Evolutionary conservation across 2,113 vertebrate genomes (phyloP), one percentile per base, ranked within the genome.

Genomic region (Illadopsis cleaveri): DNA sequence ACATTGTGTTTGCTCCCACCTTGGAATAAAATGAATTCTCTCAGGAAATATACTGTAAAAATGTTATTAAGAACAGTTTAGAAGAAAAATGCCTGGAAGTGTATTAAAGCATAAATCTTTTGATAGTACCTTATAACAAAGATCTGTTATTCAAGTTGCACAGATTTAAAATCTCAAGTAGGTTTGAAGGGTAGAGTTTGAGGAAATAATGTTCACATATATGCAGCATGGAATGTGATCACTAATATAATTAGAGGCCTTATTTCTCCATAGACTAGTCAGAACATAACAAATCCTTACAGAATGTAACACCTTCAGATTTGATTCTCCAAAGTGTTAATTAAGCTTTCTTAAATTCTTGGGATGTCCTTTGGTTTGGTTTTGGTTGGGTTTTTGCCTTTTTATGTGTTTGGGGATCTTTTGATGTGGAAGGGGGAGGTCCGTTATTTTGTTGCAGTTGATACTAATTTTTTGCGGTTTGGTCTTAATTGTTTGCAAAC

Each of bases 371-470:
- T 58, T 30, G 17, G 7, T 22, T 72, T 38, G 12, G 4, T 25
- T 45, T 81, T 35, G 5, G 4, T 37, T 25, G 38, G 3, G 1
- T 7, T 47, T 82, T 77, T 61, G n/a, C 6, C 35, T 62, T 78
- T 57, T 47, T 62, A 18, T 68, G 24, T 47, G 11, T 54, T 56
- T 71, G 28, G 15, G 6, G 1, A 1, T 18, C 28, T 51, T 45
- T 28, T 9, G 2, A 6, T 1, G 5, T 50, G 10, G 45, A 15
- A 7, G 18, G 2, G 12, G 6, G 3, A 22, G 9, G 9, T 15
- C 23, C 56, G 4, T 15, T 54, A 2, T 77, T 69, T 84, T 42
- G 5, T 10, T 68, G 13, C 47, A 5, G 3, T 37, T 87, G 25
- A 25, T 45, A 58, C 42, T 19, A 8, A 11, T 20, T 50, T 70